These are phyloP conservation scores for Frankliniella fusca DNA, from an alignment of 2,888 invertebrate species.

Conservation along the genomic window DNA sequence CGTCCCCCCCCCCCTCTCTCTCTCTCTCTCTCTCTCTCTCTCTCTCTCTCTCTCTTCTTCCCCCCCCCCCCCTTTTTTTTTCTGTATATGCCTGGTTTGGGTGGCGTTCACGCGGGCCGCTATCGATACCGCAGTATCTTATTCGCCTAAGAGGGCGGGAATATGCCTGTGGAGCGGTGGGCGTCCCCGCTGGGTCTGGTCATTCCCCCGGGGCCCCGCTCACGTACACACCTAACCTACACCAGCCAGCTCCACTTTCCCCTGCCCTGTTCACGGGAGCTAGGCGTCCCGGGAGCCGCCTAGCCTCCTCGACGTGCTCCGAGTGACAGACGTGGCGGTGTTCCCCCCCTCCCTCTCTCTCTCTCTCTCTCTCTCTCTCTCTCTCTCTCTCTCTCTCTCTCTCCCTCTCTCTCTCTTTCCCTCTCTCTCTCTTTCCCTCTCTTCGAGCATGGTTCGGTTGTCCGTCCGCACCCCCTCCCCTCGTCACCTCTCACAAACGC, in stretches of 20 bases:
- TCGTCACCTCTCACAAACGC: too few relatives aligned
- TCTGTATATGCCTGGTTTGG: neutral
- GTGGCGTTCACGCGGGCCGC: too few relatives aligned
- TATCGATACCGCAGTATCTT: too few relatives aligned
- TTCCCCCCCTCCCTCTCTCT: neutral
- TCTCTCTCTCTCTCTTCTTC: neutral
- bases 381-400: constrained; percentile 1
- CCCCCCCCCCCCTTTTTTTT: too few relatives aligned
- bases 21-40: constrained; percentile 1
- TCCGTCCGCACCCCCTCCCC: too few relatives aligned
- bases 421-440: neutral
- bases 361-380: neutral
- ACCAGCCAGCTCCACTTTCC: too few relatives aligned
- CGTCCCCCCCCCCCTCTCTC: neutral
- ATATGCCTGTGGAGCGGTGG: neutral
- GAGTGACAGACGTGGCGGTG: neutral
- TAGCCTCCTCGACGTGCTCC: neutral
- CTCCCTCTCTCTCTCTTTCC: neutral
- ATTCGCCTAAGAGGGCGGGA: too few relatives aligned
- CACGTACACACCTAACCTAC: too few relatives aligned
- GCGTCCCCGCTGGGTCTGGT: neutral
- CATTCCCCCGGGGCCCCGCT: too few relatives aligned
- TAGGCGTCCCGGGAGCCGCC: too few relatives aligned
- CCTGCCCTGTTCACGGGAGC: too few relatives aligned
- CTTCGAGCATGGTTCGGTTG: neutral